Conservation (phyloP, 2,113 vertebrate species). For the Leuciscus idus region DNA sequence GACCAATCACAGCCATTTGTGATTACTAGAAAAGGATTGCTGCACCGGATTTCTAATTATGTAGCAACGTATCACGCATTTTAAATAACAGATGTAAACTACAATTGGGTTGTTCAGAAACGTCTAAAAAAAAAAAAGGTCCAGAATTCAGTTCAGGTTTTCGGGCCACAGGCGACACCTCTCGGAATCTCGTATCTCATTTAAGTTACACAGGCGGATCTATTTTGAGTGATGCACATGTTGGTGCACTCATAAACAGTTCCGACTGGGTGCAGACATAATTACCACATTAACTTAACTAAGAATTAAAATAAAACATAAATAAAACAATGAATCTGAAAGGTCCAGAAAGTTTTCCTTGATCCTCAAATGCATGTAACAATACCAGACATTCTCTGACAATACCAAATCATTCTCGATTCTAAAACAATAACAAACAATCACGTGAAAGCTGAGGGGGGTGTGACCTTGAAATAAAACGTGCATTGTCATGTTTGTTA, state of each 20-base stretch:
- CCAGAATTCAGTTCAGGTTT: neutral
- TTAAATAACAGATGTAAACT: neutral
- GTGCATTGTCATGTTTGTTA: neutral
- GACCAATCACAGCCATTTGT: neutral
- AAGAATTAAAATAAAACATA: no score
- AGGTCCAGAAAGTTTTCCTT: neutral
- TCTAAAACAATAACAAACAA: neutral
- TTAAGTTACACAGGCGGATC: neutral
- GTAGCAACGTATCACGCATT: neutral
- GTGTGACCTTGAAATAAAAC: neutral
- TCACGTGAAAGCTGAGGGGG: neutral
- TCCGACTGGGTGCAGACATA: neutral
- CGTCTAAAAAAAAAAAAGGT: neutral
- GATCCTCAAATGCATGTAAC: neutral
- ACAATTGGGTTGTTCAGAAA: neutral
- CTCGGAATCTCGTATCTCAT: neutral
- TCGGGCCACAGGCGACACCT: neutral
- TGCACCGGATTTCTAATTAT: neutral
- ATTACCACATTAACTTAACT: neutral
- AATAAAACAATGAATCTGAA: neutral
- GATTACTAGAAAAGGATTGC: neutral
- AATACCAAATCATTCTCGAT: neutral
- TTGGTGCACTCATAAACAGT: neutral
- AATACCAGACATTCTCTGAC: no score
- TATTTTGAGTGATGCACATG: constrained; percentile 12